Conservation (phyloP, 1,140 invertebrate species). For the Octopus sinensis region DNA sequence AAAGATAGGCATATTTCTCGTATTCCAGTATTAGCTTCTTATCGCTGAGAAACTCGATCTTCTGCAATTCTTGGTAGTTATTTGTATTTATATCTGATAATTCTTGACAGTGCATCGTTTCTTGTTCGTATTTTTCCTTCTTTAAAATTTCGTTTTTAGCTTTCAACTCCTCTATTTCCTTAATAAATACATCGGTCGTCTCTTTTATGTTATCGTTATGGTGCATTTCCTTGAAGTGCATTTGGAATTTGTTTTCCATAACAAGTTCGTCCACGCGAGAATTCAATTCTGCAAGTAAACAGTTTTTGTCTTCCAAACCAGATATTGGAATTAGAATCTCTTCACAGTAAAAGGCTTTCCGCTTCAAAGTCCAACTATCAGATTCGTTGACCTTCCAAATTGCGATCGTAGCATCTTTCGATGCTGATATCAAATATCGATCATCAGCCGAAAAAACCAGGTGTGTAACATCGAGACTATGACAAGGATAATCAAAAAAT, state of each 20-base stretch:
- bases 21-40: background rate
- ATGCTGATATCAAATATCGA: background rate
- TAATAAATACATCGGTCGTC: background rate
- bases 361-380: background rate
- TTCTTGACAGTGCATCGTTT: background rate
- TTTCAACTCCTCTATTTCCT: background rate
- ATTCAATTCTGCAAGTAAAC: background rate
- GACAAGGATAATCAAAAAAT: background rate
- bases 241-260: background rate
- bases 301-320: background rate
- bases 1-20: background rate
- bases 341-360: background rate
- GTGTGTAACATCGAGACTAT: background rate
- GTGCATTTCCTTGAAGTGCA: background rate
- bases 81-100: background rate
- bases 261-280: background rate
- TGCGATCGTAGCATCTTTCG: background rate
- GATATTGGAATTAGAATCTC: background rate
- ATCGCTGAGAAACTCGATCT: background rate
- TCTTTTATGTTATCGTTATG: background rate
- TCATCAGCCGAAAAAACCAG: background rate
- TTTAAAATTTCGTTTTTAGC: background rate
- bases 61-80: background rate
- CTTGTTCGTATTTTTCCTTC: background rate
- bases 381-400: background rate